Evolutionary conservation across 2,888 invertebrate genomes (phyloP), one percentile per base, ranked within the genome.

Genomic region (Drosophila emarginata): DNA sequence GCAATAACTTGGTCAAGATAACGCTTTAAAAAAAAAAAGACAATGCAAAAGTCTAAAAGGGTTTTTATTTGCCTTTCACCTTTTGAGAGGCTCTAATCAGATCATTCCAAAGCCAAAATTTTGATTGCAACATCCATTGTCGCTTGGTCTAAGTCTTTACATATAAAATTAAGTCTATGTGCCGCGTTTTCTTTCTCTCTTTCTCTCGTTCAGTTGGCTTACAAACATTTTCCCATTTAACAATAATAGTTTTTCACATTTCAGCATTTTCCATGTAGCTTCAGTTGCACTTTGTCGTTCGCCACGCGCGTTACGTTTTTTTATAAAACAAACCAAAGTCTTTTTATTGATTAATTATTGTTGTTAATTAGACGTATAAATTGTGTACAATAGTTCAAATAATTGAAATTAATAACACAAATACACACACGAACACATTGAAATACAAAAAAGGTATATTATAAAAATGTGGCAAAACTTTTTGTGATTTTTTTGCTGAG

Each of bases 241-340:
- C 85, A 81, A 74, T 67, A 81, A 74, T 67, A 74, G 81, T 37
- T 79, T 80, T 80, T 84, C 71, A 32, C 85, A 77, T 62, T 70
- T 73, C 68, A 57, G 40, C 61, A 50, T 72, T 72, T 72, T 72
- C 51, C 67, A 59, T 61, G 64, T 53, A 56, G 87, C 81, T 84
- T 84, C 79, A 84, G 84, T 84, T 84, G 84, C 88, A 84, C 69
- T 88, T 87, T 72, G 84, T 81, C 79, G 85, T 69, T 84, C 79
- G 74, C 64, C 53, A 53, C 76, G 70, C 79, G 73, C 82, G 80
- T 69, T 76, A 69, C 53, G 52, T 60, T 64, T 37, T 28, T 28
- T 58, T 54, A 50, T 52, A 14, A 54, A 45, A 14, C 52, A 26
- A 57, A 21, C 28, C 61, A 6, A 60, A 67, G 40, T 60, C 23